Percentiles rank a stretch among this genome's conserved stretches.
phyloP scores from a whole-genome alignment of 2,113 vertebrate genomes.

The Casuarius casuarius region DNA sequence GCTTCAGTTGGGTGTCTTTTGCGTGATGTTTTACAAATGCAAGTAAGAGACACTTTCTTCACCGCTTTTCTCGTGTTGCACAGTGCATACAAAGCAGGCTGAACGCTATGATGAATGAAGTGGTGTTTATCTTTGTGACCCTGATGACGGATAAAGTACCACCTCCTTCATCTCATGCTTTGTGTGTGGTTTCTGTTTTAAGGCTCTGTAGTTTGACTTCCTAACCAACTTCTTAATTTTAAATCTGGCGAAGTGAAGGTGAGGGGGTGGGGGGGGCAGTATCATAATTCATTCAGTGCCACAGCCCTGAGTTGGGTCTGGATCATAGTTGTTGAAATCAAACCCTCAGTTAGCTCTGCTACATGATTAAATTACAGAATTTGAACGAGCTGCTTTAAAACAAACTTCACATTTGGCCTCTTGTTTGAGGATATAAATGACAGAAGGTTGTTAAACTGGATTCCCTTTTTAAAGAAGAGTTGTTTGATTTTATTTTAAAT shows the following conservation, averaged over 20 bases:
- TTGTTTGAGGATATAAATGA: background rate
- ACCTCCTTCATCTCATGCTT: conserved; percentile 35
- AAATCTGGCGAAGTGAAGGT: background rate
- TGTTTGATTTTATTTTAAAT: background rate
- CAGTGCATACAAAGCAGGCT: background rate
- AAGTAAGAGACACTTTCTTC: background rate
- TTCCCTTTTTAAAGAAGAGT: background rate
- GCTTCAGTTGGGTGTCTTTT: background rate
- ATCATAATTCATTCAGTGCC: rapidly evolving
- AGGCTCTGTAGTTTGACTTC: background rate
- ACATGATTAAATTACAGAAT: background rate
- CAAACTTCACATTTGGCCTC: background rate
- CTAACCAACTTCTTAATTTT: conserved; percentile 20
- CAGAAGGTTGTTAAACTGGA: background rate
- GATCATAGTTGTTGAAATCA: background rate
- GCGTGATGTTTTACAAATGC: background rate
- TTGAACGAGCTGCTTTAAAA: background rate
- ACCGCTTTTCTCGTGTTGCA: background rate
- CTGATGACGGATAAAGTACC: conserved; percentile 20
- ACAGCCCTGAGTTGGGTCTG: background rate
- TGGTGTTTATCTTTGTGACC: conserved; percentile 54
- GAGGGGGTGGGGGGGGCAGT: rapidly evolving
- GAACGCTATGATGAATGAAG: conserved; percentile 51
- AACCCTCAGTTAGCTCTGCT: background rate
- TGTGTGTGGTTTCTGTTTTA: conserved; percentile 46